These are phyloP conservation scores for Mnemiopsis leidyi DNA, from an alignment of 37 sponge, comb jelly and placozoan species.

Conservation along the genomic window DNA sequence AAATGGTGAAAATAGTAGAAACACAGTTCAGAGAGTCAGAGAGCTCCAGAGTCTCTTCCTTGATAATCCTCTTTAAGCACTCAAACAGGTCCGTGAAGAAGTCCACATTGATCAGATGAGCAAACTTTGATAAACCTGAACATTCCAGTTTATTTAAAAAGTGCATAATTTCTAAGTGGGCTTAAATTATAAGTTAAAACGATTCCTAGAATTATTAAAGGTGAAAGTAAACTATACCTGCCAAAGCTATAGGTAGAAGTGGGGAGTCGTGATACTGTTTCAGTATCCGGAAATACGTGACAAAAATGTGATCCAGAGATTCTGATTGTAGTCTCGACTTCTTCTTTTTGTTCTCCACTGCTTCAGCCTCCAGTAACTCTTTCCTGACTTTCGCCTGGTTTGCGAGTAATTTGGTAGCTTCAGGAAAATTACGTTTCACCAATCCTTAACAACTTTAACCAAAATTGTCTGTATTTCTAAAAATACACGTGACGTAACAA, in stretches of 20 bases:
- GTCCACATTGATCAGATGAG: constrained; percentile 57
- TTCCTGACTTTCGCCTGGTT: constrained; percentile 27
- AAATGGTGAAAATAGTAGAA: constrained; percentile 51
- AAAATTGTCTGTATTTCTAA: too few species aligned
- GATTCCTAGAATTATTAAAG: neutral
- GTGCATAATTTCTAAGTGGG: too few species aligned
- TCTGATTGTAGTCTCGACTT: constrained; percentile 11
- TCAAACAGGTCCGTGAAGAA: constrained; percentile 65
- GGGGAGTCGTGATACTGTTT: constrained; percentile 26
- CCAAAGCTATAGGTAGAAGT: constrained; percentile 12
- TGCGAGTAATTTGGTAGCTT: neutral
- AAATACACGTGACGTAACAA: too few species aligned
- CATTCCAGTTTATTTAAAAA: too few species aligned
- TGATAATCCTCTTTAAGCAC: constrained; percentile 43
- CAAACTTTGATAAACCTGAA: constrained; percentile 62
- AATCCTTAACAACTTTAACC: too few species aligned
- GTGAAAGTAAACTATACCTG: constrained; percentile 6
- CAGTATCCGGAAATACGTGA: constrained; percentile 32
- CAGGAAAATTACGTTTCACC: too few species aligned
- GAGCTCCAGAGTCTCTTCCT: constrained; percentile 6
- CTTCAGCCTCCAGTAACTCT: constrained; percentile 38
- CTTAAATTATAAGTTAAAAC: too few species aligned
- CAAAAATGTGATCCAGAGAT: constrained; percentile 60
- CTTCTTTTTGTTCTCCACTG: constrained; percentile 61
- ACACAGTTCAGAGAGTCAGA: constrained; percentile 64